These are phyloP conservation scores for Tiliacea citrago DNA, from an alignment of 2,888 invertebrate species.

Conservation along the genomic window DNA sequence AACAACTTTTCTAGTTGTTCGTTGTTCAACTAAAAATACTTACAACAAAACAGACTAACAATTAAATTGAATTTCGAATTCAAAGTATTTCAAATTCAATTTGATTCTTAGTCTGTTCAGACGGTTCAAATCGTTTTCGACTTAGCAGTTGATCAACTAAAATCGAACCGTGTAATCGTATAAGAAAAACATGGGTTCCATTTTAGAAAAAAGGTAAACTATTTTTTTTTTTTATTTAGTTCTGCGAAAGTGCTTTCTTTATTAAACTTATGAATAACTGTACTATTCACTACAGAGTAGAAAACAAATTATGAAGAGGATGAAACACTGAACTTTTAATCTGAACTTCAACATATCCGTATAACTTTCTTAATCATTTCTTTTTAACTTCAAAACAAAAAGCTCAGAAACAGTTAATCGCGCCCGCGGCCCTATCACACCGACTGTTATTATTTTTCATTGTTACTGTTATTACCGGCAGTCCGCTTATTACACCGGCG, in stretches of 20 bases:
- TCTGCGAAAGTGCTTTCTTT: too few relatives aligned
- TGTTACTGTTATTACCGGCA: conserved; percentile 85
- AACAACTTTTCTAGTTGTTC: too few relatives aligned
- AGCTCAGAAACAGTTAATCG: conserved; percentile 44
- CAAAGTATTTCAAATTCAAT: too few relatives aligned
- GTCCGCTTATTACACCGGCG: conserved; percentile 81
- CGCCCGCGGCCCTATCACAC: conserved; percentile 53
- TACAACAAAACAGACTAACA: too few relatives aligned
- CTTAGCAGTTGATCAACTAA: neutral
- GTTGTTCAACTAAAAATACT: neutral
- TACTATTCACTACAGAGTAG: neutral
- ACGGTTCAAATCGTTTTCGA: neutral
- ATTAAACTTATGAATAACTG: neutral
- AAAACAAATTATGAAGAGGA: neutral
- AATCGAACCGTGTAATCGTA: neutral
- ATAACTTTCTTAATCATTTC: conserved; percentile 23
- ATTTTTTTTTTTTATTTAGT: neutral
- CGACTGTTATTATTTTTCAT: conserved; percentile 86
- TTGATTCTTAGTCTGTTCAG: neutral
- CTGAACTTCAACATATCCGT: conserved; percentile 1
- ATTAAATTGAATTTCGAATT: too few relatives aligned
- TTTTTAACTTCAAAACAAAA: conserved; percentile 55
- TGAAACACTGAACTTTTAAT: neutral
- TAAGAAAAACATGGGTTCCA: neutral
- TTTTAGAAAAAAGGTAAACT: neutral